Evolutionary conservation across 2,888 invertebrate genomes (phyloP), one percentile per base, ranked within the genome.

Genomic region (Drosophila multiciliata): DNA sequence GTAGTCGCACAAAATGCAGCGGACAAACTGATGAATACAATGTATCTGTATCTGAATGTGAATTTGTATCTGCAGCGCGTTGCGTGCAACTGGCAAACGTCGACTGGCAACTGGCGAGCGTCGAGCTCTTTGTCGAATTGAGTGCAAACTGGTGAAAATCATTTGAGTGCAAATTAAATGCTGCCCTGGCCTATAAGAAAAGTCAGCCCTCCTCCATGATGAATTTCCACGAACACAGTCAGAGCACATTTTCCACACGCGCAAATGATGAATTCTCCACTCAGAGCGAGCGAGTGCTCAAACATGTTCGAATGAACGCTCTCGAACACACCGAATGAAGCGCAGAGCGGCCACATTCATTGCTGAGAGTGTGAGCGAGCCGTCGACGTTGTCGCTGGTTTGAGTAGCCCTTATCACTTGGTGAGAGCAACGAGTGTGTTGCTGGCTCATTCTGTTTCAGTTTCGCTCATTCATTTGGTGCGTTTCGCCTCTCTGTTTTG

Each of bases 191-290:
- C 91, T 90, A 91, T 91, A 91, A 90, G 91, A 91, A 91, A 90
- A 90, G 75, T 81, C 85, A 80, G 87, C 92, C 89, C 92, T 91
- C 89, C 91, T 86, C 85, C 91, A 87, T 91, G 85, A 91, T 90
- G 91, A 86, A 91, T 91, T 91, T 91, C 89, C 90, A 88, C 74
- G 70, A 53, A 26, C 29, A 11, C n/a, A 11, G 54, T 60, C 73
- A 71, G 81, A 77, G 83, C 75, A 68, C 23, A 52, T 84, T 89
- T 87, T 75, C 86, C 86, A 68, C 35, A 57, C 64, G 61, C 69
- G 66, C 87, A 76, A 84, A 85, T 79, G 75, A 80, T 75, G 76
- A 86, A 83, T 81, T 74, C 75, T 61, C 63, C 67, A 55, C 65
- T 55, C 67, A 53, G 12, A 35, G 17, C 32, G 40, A 20, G 9